Conservation (phyloP, 2,888 invertebrate genomes). For the Amphipoea oculea region DNA sequence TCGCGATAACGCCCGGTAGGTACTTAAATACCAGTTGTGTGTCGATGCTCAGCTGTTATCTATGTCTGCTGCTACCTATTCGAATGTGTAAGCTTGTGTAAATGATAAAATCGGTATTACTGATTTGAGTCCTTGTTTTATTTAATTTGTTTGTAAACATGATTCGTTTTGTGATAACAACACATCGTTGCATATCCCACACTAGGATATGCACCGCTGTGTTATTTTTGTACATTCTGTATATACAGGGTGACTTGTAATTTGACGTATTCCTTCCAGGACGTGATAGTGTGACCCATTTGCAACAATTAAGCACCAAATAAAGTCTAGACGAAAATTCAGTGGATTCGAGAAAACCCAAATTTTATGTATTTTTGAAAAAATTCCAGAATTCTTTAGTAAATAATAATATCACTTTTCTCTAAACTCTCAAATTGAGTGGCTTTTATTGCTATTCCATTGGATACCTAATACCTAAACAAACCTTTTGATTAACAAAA, state of each 20-base stretch:
- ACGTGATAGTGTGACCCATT: background rate
- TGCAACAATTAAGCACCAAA: background rate
- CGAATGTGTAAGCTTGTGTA: conserved; percentile 31
- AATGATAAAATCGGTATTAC: conserved; percentile 45
- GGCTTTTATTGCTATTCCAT: background rate
- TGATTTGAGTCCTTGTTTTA: conserved; percentile 27
- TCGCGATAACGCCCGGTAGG: conserved; percentile 32
- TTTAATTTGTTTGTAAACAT: conserved; percentile 27
- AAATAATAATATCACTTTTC: background rate
- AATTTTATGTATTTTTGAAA: background rate
- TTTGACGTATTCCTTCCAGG: background rate
- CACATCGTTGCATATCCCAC: background rate
- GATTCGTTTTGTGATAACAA: conserved; percentile 15
- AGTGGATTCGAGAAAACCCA: background rate
- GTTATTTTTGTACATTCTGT: background rate
- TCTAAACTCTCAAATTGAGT: background rate
- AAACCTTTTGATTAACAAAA: background rate
- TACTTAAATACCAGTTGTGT: conserved; percentile 40
- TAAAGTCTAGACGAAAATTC: background rate
- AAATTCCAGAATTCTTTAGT: background rate
- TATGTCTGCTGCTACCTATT: conserved; percentile 31
- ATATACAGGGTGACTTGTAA: background rate
- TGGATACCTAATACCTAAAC: background rate
- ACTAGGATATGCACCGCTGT: background rate
- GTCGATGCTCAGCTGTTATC: conserved; percentile 51